phyloP scores from a whole-genome alignment of 2,113 vertebrate genomes.

The Hippoglossus stenolepis region DNA sequence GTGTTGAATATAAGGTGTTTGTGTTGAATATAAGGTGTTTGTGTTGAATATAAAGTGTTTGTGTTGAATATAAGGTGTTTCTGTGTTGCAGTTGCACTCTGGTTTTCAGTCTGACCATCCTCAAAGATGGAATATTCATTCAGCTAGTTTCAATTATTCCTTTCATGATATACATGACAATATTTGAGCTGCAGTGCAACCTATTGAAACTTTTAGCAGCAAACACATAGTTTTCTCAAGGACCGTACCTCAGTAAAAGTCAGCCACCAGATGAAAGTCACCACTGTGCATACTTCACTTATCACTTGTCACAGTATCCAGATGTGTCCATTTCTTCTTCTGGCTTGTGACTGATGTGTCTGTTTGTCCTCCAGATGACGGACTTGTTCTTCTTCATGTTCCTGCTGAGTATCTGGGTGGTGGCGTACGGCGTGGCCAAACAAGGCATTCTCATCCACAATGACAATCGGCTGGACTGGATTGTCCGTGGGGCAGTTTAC shows the following conservation, averaged over 20 bases:
- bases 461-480: slow-evolving; percentile 90
- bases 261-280: no score
- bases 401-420: slow-evolving; percentile 94
- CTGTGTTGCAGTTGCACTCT: neutral
- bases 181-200: no score
- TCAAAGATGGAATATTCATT: neutral
- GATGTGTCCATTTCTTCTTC: neutral
- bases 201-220: no score
- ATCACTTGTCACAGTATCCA: neutral
- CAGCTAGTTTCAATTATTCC: neutral
- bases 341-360: neutral
- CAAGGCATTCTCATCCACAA: slow-evolving; percentile 97
- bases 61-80: neutral
- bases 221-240: no score
- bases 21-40: neutral
- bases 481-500: slow-evolving; percentile 91
- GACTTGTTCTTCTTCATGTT: slow-evolving; percentile 99
- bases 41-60: neutral
- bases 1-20: neutral
- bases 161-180: neutral
- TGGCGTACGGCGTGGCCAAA: slow-evolving; percentile 96
- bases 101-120: neutral
- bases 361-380: slow-evolving; percentile 86
- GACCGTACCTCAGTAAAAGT: no score
- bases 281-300: no score